phyloP scores from a whole-genome alignment of 1,140 invertebrate species.

The Eubasilissa regina region DNA sequence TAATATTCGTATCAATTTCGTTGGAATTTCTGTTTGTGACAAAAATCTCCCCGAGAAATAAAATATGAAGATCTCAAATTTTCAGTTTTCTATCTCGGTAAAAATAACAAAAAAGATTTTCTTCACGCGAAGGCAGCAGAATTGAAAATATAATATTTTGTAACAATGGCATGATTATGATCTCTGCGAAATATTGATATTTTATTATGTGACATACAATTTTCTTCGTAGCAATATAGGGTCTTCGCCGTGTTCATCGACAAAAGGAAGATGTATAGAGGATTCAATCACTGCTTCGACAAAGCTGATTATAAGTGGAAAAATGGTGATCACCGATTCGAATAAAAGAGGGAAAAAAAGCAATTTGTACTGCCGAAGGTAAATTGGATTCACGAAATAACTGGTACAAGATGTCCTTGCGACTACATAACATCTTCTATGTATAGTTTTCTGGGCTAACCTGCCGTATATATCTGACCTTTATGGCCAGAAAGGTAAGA shows the following conservation, averaged over 20 bases:
- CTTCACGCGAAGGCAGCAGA: too few relatives aligned
- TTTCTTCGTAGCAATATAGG: not conserved
- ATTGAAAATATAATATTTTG: too few relatives aligned
- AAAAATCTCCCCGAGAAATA: too few relatives aligned
- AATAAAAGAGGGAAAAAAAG: slow-evolving; percentile 33
- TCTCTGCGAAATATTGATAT: not conserved
- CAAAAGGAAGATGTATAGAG: not conserved
- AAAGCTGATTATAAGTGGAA: slow-evolving; percentile 30
- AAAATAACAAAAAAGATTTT: too few relatives aligned
- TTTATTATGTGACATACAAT: slow-evolving; percentile 5
- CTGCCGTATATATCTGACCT: too few relatives aligned
- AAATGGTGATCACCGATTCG: slow-evolving; percentile 17
- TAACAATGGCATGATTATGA: too few relatives aligned
- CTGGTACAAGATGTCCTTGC: not conserved
- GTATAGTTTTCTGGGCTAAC: too few relatives aligned
- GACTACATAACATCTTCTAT: not conserved
- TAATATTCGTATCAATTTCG: too few relatives aligned
- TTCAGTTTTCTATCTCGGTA: too few relatives aligned
- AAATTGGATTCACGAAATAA: slow-evolving; percentile 10
- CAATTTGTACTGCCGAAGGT: slow-evolving; percentile 27
- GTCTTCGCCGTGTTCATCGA: not conserved
- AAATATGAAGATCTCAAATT: too few relatives aligned
- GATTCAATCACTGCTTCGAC: slow-evolving; percentile 27
- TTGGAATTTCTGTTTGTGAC: too few relatives aligned
- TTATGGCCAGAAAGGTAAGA: too few relatives aligned